These are phyloP conservation scores for Blastobasis lacticolella DNA, from an alignment of 2,888 invertebrate genomes.

Conservation along the genomic window DNA sequence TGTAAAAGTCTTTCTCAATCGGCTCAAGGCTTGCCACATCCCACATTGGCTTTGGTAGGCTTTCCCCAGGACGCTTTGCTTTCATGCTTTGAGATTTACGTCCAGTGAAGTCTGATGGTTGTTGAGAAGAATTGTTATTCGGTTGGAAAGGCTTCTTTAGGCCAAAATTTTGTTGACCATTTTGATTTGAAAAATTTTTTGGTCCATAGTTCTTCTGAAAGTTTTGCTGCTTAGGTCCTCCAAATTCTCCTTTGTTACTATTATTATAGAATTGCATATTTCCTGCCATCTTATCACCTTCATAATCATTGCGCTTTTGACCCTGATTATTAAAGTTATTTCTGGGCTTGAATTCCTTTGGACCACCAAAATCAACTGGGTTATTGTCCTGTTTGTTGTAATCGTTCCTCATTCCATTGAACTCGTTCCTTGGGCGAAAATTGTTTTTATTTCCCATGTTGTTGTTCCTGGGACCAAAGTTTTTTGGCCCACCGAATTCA, in stretches of 20 bases:
- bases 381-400: conserved; percentile 53
- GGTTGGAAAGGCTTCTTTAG: conserved; percentile 54
- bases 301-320: conserved; percentile 53
- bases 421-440: conserved; percentile 66
- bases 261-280: conserved; percentile 65
- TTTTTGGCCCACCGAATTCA: conserved; percentile 69
- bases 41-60: conserved; percentile 88
- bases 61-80: conserved; percentile 82
- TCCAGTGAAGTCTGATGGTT: conserved; percentile 51
- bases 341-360: conserved; percentile 59
- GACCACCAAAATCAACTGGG: conserved; percentile 64
- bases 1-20: conserved; percentile 94
- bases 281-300: conserved; percentile 47
- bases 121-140: conserved; percentile 32
- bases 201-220: conserved; percentile 54
- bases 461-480: conserved; percentile 58
- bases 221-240: conserved; percentile 59
- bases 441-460: conserved; percentile 55
- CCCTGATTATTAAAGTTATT: conserved; percentile 55
- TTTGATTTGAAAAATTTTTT: conserved; percentile 49
- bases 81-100: conserved; percentile 77
- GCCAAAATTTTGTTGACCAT: conserved; percentile 46
- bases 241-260: conserved; percentile 62
- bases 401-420: conserved; percentile 63
- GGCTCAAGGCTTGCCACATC: conserved; percentile 82